Evolutionary conservation across 2,888 invertebrate genomes (phyloP).

Genomic region (Gastracanthus pulcherrimus): DNA sequence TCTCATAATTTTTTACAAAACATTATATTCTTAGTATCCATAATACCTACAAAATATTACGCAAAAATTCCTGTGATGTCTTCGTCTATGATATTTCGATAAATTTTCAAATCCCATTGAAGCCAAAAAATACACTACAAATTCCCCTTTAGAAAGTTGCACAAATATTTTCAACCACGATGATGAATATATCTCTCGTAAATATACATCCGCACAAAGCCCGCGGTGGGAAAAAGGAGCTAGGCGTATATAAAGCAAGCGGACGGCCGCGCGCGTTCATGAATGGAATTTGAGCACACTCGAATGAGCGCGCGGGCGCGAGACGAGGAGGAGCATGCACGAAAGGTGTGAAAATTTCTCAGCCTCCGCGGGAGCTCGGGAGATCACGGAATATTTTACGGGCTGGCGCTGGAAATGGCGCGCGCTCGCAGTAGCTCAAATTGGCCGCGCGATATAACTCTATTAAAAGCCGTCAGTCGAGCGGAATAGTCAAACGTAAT

Average conservation of each 20-base stretch:
- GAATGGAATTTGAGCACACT: constrained; percentile 1
- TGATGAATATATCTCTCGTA: not conserved
- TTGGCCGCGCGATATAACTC: constrained; percentile 53
- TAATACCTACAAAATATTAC: no score
- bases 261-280: no score
- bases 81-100: not conserved
- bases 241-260: not conserved
- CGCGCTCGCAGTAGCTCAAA: constrained; percentile 14
- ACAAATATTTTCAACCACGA: not conserved
- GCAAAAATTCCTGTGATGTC: no score
- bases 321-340: not conserved
- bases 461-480: constrained; percentile 58
- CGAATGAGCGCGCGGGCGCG: not conserved
- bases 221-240: not conserved
- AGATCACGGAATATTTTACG: constrained; percentile 10
- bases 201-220: not conserved
- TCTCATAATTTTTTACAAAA: no score
- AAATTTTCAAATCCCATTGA: not conserved
- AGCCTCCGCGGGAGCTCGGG: not conserved
- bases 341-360: constrained; percentile 15
- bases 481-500: constrained; percentile 59
- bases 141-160: not conserved
- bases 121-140: not conserved
- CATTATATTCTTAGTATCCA: no score
- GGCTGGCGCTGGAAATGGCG: constrained; percentile 25